Evolutionary conservation across 1,140 invertebrate genomes (phyloP), one percentile per base, ranked within the genome.

Genomic region (Cotesia vestalis): DNA sequence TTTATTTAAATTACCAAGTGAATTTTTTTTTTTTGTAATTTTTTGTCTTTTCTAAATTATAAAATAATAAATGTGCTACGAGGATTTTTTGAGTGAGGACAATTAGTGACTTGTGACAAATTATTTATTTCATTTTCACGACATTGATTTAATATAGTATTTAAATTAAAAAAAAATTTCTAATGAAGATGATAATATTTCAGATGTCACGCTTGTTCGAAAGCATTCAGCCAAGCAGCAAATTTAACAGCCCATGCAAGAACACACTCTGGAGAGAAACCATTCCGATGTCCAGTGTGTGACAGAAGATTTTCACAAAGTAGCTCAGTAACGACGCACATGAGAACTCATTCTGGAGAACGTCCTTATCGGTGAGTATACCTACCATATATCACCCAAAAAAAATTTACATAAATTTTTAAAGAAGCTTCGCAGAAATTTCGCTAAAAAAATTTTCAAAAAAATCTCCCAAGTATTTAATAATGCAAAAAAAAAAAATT

Each of bases 301-400:
- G 95, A 98, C 81, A 90, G 97, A 71, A 90, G 96, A 76, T 99
- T 99, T 84, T 96, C 95, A 38, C 96, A 98, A 86, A 96, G 95
- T 76, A 97, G 95, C 62, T 97, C 96, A 79, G 94, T 98, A 34
- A 98, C 97, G 73, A 95, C 96, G 74, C 97, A 99, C 84, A 97
- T 97, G 75, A 89, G 98, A 64, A 99, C 97, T 0, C 98, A 99
- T 85, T 96, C 95, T 0, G 97, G 97, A 0, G 97, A 99, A 85
- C 93, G 97, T 80, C 98, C 98, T 0, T 99, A 98, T 86, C 89
- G 94, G 85, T 88, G 76, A 75, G 66, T 75, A 52, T 75, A 52
- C 66, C 11, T 46, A 46, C 5, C 27, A 27, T 27, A 2, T 46
- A 11, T 40, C 38, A 40, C 38, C 0, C 5, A 40, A 40, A 40